Evolutionary conservation across 2,888 invertebrate genomes (phyloP), one percentile per base, ranked within the genome.

Genomic region (Ochropleura leucogaster): DNA sequence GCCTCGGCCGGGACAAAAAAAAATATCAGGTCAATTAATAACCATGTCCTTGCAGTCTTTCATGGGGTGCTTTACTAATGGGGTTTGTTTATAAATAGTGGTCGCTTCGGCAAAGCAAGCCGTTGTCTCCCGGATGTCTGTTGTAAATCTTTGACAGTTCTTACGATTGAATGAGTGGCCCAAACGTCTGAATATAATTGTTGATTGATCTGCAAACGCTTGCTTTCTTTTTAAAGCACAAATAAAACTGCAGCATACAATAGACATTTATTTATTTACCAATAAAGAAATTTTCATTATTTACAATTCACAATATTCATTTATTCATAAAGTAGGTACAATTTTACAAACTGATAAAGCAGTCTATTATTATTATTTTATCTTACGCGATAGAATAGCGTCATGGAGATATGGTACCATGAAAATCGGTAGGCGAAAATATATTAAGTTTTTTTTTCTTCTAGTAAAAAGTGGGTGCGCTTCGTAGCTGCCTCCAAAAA

Each of bases 191-290:
- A 30, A 12, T 57, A 14, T 14, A 30, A 30, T 30, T 7, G 14
- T 0, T 57, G 30, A 30, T 30, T 30, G 57, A 57, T 30, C 7
- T 59, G 30, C 30, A 40, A 59, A 2, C 30, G 30, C 30, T 30
- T 30, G 3, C 30, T 30, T 30, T 47, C 47, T 47, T 12, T 12
- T 30, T 40, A 16, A 40, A 30, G 0, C 20, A 62, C 55, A 20
- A 76, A 68, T 53, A 53, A 82, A 77, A 84, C 63, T 49, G 9
- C 67, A 55, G 9, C 10, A 59, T 75, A 78, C 74, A 85, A 83
- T 85, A 85, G 76, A 83, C 81, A 82, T 82, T 86, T 85, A 86
- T 86, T 84, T 86, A 85, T 85, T 86, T 78, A 83, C 79, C 69
- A 85, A 79, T 86, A 84, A 79, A 86, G 86, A 82, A 74, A 72